Conservation (phyloP, 2,797 vertebrate genomes). For the Sebastes reedi region DNA sequence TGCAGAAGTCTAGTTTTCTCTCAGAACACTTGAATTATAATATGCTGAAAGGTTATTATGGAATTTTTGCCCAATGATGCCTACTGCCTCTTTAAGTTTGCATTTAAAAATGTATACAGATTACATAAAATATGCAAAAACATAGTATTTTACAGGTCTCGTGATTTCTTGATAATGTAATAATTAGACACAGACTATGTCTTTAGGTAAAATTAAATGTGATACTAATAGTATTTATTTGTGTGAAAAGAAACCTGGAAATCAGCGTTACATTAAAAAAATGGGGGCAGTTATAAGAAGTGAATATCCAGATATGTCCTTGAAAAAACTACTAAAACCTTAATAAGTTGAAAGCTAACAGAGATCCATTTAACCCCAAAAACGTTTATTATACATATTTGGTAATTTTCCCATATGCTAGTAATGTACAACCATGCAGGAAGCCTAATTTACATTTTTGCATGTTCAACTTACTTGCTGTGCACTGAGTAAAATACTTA, state of each 20-base stretch:
- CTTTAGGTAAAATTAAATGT: not conserved
- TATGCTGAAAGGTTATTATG: too few relatives aligned
- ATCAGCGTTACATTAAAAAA: not conserved
- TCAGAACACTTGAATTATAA: too few relatives aligned
- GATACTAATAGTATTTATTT: not conserved
- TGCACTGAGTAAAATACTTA: not conserved
- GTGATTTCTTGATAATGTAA: not conserved
- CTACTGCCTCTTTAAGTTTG: too few relatives aligned
- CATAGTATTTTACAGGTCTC: not conserved
- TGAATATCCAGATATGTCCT: not conserved
- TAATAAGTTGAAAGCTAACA: not conserved
- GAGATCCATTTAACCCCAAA: not conserved
- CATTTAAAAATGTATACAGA: not conserved
- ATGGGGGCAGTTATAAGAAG: not conserved
- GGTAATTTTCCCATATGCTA: not conserved
- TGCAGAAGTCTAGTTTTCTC: too few relatives aligned
- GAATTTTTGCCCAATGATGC: too few relatives aligned
- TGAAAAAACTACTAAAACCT: not conserved
- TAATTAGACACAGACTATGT: not conserved
- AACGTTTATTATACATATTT: not conserved
- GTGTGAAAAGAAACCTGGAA: not conserved
- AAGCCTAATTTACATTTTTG: not conserved
- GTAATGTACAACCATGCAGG: not conserved
- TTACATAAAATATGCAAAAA: not conserved
- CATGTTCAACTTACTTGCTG: not conserved